These are phyloP conservation scores for Chaunax sp. DNA, from an alignment of 2,797 vertebrate genomes.

Conservation along the genomic window DNA sequence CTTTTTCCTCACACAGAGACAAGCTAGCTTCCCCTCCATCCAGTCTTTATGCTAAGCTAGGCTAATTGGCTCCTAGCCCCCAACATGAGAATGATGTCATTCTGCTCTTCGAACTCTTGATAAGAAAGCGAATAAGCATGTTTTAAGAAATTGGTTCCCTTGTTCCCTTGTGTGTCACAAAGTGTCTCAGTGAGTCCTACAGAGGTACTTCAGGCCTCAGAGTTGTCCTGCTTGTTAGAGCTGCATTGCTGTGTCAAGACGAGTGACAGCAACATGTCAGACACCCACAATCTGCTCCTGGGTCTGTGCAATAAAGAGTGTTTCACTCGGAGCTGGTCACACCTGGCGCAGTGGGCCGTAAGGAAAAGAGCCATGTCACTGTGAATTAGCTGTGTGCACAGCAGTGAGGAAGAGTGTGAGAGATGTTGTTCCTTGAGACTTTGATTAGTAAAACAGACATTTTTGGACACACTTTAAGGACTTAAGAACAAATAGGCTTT, in stretches of 20 bases:
- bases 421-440: slow-evolving; percentile 25
- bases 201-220: too few species aligned
- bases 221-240: not conserved
- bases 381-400: slow-evolving; percentile 34
- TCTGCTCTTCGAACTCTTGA: not conserved
- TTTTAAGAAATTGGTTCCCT: slow-evolving; percentile 1
- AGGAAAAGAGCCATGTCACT: slow-evolving; percentile 38
- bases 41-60: too few species aligned
- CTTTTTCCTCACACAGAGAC: too few species aligned
- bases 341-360: slow-evolving; percentile 42
- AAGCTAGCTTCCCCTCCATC: too few species aligned
- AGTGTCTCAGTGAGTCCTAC: too few species aligned
- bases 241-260: slow-evolving; percentile 20
- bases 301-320: slow-evolving; percentile 33
- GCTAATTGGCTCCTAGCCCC: too few species aligned
- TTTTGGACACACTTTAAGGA: slow-evolving; percentile 10
- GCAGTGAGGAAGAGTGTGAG: not conserved
- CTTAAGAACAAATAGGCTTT: slow-evolving; percentile 7
- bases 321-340: slow-evolving; percentile 36
- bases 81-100: not conserved
- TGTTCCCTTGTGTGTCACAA: too few species aligned
- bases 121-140: not conserved
- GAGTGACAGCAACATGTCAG: slow-evolving; percentile 19
- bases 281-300: slow-evolving; percentile 27
- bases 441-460: slow-evolving; percentile 24